A percentile compares a stretch with the other conserved stretches of the same genome.
Evolutionary conservation across 2,797 vertebrate genomes (phyloP).

Genomic region (Neosilurus mollespiculum): DNA sequence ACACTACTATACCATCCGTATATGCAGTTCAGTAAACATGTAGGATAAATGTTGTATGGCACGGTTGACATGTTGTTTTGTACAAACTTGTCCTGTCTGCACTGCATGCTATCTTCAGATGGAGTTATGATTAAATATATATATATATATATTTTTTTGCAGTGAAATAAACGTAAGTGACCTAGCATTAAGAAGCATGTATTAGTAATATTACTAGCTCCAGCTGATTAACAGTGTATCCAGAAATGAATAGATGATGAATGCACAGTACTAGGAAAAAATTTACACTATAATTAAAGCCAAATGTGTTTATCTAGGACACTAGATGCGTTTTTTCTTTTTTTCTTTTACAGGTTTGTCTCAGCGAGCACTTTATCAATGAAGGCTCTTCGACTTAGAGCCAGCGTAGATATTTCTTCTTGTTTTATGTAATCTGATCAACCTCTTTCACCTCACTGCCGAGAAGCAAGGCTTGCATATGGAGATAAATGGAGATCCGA

Average conservation of each 20-base stretch:
- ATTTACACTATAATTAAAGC: slow-evolving; percentile 1
- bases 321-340: background rate
- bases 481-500: slow-evolving; percentile 32
- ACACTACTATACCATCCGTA: no score
- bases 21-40: background rate
- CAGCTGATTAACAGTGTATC: background rate
- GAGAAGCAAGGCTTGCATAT: slow-evolving; percentile 14
- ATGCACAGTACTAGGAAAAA: background rate
- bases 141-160: no score
- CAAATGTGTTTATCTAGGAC: slow-evolving; percentile 9
- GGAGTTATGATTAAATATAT: no score
- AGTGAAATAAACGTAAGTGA: background rate
- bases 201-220: background rate
- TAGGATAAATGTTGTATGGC: background rate
- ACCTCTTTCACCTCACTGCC: slow-evolving; percentile 25
- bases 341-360: slow-evolving; percentile 15
- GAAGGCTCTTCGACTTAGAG: slow-evolving; percentile 14
- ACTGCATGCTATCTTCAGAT: background rate
- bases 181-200: background rate
- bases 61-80: background rate
- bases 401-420: slow-evolving; percentile 19
- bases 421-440: slow-evolving; percentile 34
- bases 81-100: no score
- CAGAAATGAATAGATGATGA: background rate
- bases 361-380: slow-evolving; percentile 13